These are phyloP conservation scores for Ammodytes marinus DNA, from an alignment of 2,113 vertebrate species.

Conservation along the genomic window DNA sequence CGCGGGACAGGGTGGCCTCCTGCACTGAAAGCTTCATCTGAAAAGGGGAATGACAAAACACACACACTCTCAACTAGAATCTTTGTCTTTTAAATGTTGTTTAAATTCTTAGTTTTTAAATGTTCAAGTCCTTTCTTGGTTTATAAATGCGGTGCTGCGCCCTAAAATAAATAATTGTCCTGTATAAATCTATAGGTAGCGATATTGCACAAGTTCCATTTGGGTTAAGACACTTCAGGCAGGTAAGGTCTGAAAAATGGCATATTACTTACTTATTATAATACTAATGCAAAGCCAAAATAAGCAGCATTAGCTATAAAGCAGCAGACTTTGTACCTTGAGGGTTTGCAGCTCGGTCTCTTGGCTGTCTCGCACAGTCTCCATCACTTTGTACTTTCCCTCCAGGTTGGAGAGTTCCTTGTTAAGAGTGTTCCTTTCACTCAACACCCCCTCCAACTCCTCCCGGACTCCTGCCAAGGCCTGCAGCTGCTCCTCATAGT, in stretches of 20 bases:
- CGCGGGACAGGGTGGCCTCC: constrained; percentile 58
- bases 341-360: constrained; percentile 73
- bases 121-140: not conserved
- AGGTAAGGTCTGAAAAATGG: not conserved
- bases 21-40: constrained; percentile 77
- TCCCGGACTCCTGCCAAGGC: constrained; percentile 58
- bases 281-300: not conserved
- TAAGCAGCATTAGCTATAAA: not conserved
- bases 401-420: constrained; percentile 62
- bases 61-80: too few relatives aligned
- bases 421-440: constrained; percentile 66
- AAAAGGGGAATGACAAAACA: not conserved
- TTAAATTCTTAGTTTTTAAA: not conserved
- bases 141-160: not conserved
- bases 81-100: not conserved
- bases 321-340: constrained; percentile 63
- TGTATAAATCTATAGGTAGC: not conserved
- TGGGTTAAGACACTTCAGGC: not conserved
- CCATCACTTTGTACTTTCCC: constrained; percentile 69
- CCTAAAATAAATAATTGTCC: not conserved
- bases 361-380: constrained; percentile 70
- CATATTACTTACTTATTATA: not conserved
- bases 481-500: constrained; percentile 62
- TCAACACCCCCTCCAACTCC: constrained; percentile 62
- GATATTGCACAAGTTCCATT: not conserved